phyloP scores from a whole-genome alignment of 2,797 vertebrate species.

The Liparis tanakae region DNA sequence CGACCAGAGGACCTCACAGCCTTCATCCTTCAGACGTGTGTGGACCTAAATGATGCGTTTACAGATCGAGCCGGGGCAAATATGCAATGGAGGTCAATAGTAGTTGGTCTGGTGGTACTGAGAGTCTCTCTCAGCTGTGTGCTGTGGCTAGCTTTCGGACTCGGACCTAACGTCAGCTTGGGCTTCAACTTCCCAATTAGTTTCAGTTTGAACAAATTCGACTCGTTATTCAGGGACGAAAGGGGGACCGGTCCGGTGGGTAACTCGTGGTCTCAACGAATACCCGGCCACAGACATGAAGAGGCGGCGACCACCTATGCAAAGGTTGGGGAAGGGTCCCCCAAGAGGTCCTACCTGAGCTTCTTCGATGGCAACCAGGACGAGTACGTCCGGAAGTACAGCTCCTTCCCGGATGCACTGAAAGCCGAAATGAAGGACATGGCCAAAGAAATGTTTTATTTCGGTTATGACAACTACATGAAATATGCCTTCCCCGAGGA shows the following conservation, averaged over 20 bases:
- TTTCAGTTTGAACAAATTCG: conserved; percentile 81
- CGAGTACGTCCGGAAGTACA: conserved; percentile 91
- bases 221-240: conserved; percentile 74
- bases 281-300: conserved; percentile 57
- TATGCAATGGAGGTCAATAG: conserved; percentile 96
- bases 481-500: conserved; percentile 94
- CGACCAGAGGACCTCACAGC: conserved; percentile 19
- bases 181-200: conserved; percentile 87
- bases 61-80: conserved; percentile 79
- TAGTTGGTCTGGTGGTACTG: conserved; percentile 91
- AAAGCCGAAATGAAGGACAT: conserved; percentile 88
- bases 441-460: conserved; percentile 95
- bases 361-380: conserved; percentile 84
- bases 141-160: conserved; percentile 87
- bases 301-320: conserved; percentile 59
- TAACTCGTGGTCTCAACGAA: conserved; percentile 74
- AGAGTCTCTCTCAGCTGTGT: conserved; percentile 89
- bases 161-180: conserved; percentile 85
- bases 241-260: conserved; percentile 28
- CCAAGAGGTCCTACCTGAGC: conserved; percentile 81
- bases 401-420: conserved; percentile 88
- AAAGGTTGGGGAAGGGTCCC: conserved; percentile 58
- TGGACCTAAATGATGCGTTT: conserved; percentile 81
- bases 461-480: conserved; percentile 99
- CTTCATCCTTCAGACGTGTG: conserved; percentile 36